Evolutionary conservation across 2,888 invertebrate species (phyloP).

Genomic region (Notodonta dromedarius): DNA sequence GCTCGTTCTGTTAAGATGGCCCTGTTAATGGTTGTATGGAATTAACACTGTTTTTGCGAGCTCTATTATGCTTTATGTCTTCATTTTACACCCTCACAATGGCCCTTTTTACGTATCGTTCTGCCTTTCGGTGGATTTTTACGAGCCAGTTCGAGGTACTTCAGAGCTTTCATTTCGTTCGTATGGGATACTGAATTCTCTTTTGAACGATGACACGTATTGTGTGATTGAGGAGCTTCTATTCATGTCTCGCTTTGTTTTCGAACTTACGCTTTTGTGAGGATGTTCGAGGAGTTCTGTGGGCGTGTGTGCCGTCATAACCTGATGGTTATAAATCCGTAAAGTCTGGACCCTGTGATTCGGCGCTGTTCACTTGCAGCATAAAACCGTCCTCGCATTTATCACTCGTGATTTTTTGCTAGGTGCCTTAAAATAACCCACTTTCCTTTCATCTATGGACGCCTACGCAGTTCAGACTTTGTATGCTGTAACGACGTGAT

Average conservation of each 20-base stretch:
- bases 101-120: conserved; percentile 42
- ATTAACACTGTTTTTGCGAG: conserved; percentile 68
- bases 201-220: conserved; percentile 27
- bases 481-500: conserved; percentile 31
- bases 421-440: conserved; percentile 18
- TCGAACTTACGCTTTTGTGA: conserved; percentile 17
- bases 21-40: conserved; percentile 66
- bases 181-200: conserved; percentile 29
- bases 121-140: conserved; percentile 40
- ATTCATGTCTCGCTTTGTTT: conserved; percentile 25
- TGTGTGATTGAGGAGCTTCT: conserved; percentile 18
- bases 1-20: conserved; percentile 58
- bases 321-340: conserved; percentile 55
- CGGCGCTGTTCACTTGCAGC: conserved; percentile 45
- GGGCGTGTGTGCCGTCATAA: conserved; percentile 52
- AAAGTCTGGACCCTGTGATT: conserved; percentile 45
- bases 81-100: conserved; percentile 60
- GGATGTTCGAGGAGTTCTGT: conserved; percentile 20
- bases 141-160: conserved; percentile 45
- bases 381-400: conserved; percentile 58
- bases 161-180: conserved; percentile 33
- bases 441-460: background rate
- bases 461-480: background rate
- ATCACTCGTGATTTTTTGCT: conserved; percentile 55
- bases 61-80: conserved; percentile 65